phyloP scores from a whole-genome alignment of 2,113 vertebrate species.

The Agapornis roseicollis region DNA sequence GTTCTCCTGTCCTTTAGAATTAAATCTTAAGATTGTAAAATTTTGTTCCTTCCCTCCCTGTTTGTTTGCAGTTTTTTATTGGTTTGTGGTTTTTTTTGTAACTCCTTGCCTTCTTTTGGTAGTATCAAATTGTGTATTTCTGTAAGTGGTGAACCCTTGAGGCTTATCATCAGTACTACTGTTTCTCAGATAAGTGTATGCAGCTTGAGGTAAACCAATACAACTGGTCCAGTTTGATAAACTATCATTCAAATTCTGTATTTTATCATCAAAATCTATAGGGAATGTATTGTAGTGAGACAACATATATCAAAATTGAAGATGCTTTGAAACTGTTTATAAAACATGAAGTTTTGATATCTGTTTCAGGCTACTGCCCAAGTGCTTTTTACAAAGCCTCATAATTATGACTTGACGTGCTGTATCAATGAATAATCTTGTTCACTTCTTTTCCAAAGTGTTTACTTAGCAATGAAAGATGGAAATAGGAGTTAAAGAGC shows the following conservation, averaged over 20 bases:
- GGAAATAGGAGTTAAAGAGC: not conserved
- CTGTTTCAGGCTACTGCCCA: not conserved
- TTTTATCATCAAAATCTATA: not conserved
- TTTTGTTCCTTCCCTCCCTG: not conserved
- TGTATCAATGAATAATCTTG: not conserved
- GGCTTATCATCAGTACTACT: not conserved
- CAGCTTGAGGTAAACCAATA: not conserved
- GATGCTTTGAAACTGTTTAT: not conserved
- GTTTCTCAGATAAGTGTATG: not conserved
- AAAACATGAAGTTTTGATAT: not conserved
- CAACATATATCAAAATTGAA: not conserved
- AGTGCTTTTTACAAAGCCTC: not conserved
- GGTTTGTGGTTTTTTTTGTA: not conserved
- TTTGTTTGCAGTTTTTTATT: not conserved
- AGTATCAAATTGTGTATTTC: not conserved
- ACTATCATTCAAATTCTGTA: not conserved
- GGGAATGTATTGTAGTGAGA: not conserved
- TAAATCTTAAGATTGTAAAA: not conserved
- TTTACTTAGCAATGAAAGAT: not conserved
- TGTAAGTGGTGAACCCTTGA: not conserved
- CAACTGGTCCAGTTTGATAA: not conserved
- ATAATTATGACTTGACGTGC: not conserved
- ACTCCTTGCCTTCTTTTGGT: not conserved
- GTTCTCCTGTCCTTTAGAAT: not conserved
- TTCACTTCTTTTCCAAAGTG: not conserved